Evolutionary conservation across 92 coral and sea anemone genomes (phyloP).

Genomic region (Epizoanthus illoricatus): DNA sequence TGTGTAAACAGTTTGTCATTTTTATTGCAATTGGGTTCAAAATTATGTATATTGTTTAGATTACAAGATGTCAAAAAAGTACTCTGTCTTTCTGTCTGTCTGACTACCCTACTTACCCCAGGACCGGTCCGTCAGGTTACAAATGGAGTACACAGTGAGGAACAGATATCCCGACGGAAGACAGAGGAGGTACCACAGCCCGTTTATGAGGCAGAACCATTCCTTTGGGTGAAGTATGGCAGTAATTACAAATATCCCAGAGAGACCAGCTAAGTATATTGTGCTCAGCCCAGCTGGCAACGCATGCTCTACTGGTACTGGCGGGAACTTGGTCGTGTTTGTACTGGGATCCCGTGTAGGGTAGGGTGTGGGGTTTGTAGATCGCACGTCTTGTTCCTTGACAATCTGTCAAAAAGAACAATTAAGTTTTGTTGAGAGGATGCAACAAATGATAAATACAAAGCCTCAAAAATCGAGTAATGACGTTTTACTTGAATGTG

Average conservation of each 20-base stretch:
- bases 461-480: no score
- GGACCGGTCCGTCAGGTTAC: slow-evolving; percentile 64
- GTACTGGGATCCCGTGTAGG: slow-evolving; percentile 41
- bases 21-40: no score
- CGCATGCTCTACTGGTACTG: slow-evolving; percentile 20
- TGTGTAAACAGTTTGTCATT: no score
- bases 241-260: slow-evolving; percentile 41
- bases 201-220: slow-evolving; percentile 45
- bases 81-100: no score
- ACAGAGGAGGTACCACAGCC: slow-evolving; percentile 58
- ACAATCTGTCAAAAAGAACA: no score
- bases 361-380: slow-evolving; percentile 5
- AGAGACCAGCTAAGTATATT: slow-evolving; percentile 48
- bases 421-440: no score
- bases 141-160: slow-evolving; percentile 51
- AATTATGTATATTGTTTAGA: no score
- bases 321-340: neutral
- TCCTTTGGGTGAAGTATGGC: slow-evolving; percentile 56
- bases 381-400: no score
- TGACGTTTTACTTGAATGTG: no score
- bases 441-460: no score
- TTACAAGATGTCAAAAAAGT: no score
- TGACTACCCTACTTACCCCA: slow-evolving; percentile 51
- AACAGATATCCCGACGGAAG: slow-evolving; percentile 57
- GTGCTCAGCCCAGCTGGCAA: slow-evolving; percentile 52